These are phyloP conservation scores for Lasioglossum villosulum DNA, from an alignment of 2,888 invertebrate species.

Conservation along the genomic window DNA sequence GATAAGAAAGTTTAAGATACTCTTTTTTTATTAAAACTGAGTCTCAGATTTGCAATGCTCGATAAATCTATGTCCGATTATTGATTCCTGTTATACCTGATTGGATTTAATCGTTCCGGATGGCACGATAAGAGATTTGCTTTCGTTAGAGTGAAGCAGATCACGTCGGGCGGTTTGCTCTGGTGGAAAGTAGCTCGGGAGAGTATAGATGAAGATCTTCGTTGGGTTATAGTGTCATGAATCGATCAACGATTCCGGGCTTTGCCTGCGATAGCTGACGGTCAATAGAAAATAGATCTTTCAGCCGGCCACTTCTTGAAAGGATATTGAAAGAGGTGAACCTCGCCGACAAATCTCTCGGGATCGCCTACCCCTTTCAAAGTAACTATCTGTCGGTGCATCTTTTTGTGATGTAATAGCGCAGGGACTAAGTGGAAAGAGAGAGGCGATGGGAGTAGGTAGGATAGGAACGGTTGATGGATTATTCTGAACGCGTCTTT, in stretches of 20 bases:
- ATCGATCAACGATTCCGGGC: conserved; percentile 38
- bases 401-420: conserved; percentile 46
- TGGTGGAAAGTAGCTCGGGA: background rate
- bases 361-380: conserved; percentile 47
- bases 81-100: background rate
- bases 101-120: background rate
- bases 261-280: conserved; percentile 18
- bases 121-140: conserved; percentile 2
- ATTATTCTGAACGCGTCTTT: conserved; percentile 74
- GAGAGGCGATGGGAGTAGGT: conserved; percentile 34
- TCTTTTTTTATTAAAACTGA: background rate
- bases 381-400: conserved; percentile 63
- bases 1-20: background rate
- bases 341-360: conserved; percentile 52
- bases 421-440: conserved; percentile 24
- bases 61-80: background rate
- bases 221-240: conserved; percentile 2
- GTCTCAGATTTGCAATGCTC: background rate
- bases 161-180: background rate
- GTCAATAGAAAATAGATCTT: conserved; percentile 42
- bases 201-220: conserved; percentile 22
- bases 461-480: conserved; percentile 68
- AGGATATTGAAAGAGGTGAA: conserved; percentile 39
- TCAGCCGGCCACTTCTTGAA: conserved; percentile 29
- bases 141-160: background rate